Conservation (phyloP, 1,140 invertebrate genomes). For the Trichoplusia ni region DNA sequence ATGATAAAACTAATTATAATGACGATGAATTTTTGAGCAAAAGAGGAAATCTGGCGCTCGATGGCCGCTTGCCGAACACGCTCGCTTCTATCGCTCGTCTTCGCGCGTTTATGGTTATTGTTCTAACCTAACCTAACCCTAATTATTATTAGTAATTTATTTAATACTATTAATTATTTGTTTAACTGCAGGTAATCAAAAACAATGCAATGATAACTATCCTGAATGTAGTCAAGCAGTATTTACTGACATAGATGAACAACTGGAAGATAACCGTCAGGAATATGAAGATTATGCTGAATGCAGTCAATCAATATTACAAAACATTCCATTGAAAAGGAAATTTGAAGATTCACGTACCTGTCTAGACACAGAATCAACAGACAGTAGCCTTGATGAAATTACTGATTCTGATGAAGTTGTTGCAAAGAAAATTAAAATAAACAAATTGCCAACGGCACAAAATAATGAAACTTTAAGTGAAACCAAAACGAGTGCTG, state of each 20-base stretch:
- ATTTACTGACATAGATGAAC: not conserved
- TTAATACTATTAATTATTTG: not conserved
- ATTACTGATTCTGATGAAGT: constrained; percentile 1
- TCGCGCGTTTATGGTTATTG: too few species aligned
- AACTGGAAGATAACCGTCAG: not conserved
- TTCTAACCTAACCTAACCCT: too few species aligned
- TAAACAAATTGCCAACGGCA: not conserved
- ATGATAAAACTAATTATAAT: too few species aligned
- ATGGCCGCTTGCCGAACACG: too few species aligned
- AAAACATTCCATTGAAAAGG: constrained; percentile 1
- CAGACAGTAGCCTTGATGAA: not conserved
- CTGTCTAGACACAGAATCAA: not conserved
- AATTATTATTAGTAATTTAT: too few species aligned
- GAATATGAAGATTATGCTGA: not conserved
- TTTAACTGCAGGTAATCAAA: not conserved
- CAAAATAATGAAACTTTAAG: constrained; percentile 2
- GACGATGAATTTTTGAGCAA: too few species aligned
- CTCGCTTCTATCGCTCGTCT: too few species aligned
- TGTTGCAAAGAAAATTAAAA: not conserved
- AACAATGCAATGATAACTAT: not conserved
- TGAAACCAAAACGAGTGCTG: not conserved
- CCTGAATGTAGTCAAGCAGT: not conserved
- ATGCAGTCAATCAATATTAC: not conserved
- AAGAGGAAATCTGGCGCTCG: too few species aligned
- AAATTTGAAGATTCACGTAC: not conserved